These are phyloP conservation scores for Dromius quadrimaculatus DNA, from an alignment of 2,888 invertebrate species.

Conservation along the genomic window DNA sequence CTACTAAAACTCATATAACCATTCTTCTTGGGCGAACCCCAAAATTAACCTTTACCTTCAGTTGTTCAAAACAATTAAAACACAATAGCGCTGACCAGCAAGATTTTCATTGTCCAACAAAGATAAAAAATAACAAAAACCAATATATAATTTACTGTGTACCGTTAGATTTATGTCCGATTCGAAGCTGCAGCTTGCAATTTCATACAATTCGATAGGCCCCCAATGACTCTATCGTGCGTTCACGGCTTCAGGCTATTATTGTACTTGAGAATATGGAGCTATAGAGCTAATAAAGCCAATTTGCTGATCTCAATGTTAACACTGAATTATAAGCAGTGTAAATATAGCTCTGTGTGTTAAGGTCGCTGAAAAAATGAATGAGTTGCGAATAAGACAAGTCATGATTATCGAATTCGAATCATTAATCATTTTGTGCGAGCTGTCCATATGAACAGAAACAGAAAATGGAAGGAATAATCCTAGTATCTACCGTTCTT, in stretches of 20 bases:
- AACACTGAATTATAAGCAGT: constrained; percentile 23
- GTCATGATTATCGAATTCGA: constrained; percentile 13
- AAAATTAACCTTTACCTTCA: constrained; percentile 22
- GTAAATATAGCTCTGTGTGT: constrained; percentile 10
- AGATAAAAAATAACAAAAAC: constrained; percentile 15
- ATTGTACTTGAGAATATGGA: constrained; percentile 33
- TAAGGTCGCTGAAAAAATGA: constrained; percentile 21
- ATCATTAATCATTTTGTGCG: constrained; percentile 25
- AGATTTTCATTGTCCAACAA: constrained; percentile 6
- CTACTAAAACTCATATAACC: no score
- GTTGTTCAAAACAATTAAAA: constrained; percentile 28
- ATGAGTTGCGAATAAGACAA: background rate
- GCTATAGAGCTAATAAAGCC: constrained; percentile 17
- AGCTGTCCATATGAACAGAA: no score
- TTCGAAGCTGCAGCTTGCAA: constrained; percentile 15
- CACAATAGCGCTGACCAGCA: constrained; percentile 22
- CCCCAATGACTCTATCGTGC: constrained; percentile 29
- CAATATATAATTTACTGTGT: constrained; percentile 22
- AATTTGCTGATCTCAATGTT: constrained; percentile 34
- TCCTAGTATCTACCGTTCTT: no score
- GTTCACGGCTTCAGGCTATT: constrained; percentile 13
- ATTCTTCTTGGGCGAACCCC: constrained; percentile 21
- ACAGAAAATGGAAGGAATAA: no score
- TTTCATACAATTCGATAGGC: constrained; percentile 36
- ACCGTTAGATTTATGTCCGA: constrained; percentile 20